These are phyloP conservation scores for Anthopleura sola DNA, from an alignment of 64 coral and sea anemone species.

Conservation along the genomic window DNA sequence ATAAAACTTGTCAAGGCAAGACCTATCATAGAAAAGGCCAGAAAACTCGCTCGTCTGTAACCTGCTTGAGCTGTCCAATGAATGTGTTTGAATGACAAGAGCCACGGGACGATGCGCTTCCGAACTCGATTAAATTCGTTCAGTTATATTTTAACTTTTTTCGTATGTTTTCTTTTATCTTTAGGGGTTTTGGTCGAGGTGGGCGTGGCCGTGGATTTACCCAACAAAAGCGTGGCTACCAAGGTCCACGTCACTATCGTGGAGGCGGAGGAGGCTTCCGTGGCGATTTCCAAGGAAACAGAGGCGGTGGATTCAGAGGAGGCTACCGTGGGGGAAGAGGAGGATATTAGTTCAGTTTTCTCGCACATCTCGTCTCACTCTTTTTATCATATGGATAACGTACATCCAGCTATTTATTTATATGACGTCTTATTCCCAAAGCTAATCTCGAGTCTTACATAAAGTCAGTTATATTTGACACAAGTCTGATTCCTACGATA, in stretches of 20 bases:
- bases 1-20: too few species aligned
- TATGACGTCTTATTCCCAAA: too few species aligned
- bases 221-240: slow-evolving; percentile 86
- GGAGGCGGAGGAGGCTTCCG: slow-evolving; percentile 70
- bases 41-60: too few species aligned
- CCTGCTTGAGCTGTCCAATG: too few species aligned
- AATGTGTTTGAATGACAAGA: too few species aligned
- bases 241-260: slow-evolving; percentile 91
- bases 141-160: background rate
- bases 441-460: too few species aligned
- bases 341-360: background rate
- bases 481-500: too few species aligned
- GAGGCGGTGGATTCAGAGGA: slow-evolving; percentile 47
- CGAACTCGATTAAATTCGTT: background rate
- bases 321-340: slow-evolving; percentile 38
- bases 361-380: background rate
- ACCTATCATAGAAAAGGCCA: too few species aligned
- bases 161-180: background rate
- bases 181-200: slow-evolving; percentile 40
- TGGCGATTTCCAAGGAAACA: slow-evolving; percentile 50
- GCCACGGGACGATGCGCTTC: too few species aligned
- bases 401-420: too few species aligned
- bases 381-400: background rate
- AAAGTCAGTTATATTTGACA: too few species aligned
- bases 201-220: slow-evolving; percentile 38